phyloP scores from a whole-genome alignment of 2,888 invertebrate species.

The Ectobius pallidus region DNA sequence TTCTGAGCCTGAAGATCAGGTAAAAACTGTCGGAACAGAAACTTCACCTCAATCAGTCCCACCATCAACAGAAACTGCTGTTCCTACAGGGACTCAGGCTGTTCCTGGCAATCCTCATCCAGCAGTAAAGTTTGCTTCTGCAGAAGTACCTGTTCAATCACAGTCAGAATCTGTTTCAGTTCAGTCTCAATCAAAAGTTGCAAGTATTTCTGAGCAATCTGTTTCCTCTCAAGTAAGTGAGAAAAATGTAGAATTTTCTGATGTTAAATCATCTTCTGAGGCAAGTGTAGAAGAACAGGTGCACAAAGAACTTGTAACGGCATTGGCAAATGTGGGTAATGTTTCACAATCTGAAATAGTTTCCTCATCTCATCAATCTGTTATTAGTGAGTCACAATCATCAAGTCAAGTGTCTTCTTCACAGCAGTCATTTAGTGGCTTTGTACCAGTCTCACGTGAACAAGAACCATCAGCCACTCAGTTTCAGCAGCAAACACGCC shows the following conservation, averaged over 20 bases:
- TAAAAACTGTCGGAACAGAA: conserved; percentile 1
- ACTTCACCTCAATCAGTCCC: background rate
- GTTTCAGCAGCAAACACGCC: conserved; percentile 21
- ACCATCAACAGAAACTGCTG: background rate
- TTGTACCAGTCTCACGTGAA: conserved; percentile 22
- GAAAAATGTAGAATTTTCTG: conserved; percentile 2
- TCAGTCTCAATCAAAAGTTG: background rate
- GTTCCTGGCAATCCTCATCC: background rate
- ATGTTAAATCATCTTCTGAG: background rate
- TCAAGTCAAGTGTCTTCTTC: background rate
- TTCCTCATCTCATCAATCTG: background rate
- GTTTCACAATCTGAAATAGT: background rate
- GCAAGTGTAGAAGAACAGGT: background rate
- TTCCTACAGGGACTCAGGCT: background rate
- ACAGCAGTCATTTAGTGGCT: conserved; percentile 5
- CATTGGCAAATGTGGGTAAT: background rate
- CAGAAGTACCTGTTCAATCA: too few relatives aligned
- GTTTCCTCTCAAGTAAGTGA: background rate
- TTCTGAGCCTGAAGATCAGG: background rate
- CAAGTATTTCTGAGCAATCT: background rate
- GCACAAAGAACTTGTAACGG: background rate
- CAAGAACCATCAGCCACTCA: conserved; percentile 10
- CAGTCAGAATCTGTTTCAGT: background rate
- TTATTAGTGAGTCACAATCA: background rate
- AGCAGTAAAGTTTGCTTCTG: too few relatives aligned